Base-by-base conservation (phyloP, 2,113 vertebrate species). In the Ornithorhynchus anatinus region DNA sequence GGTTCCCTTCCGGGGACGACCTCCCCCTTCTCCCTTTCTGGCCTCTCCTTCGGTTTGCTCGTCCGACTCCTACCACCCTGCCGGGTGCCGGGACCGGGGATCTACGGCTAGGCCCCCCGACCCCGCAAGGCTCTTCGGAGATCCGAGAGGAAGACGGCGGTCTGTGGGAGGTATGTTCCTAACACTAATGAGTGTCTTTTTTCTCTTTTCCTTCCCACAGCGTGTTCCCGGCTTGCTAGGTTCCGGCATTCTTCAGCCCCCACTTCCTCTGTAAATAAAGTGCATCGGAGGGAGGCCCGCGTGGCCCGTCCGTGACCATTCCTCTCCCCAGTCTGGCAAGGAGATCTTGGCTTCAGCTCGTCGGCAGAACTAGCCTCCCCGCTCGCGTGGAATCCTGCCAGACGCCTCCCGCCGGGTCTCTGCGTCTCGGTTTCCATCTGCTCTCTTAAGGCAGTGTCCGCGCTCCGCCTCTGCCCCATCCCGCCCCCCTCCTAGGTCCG, bases 151-250 rank as follows among this genome's bases (percentile, higher is more conserved):
- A n/a, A 29, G 8, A 27, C 14, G 29, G 23, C 20, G 17, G 8
- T 19, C 39, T 69, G 20, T 20, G 39, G 9, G 20, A 36, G 2
- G 6, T 52, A 56, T 38, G 37, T 27, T 38, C 11, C 10, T 54
- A 32, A 17, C 17, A 17, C 19, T 69, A 35, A 65, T 19, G 14
- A 53, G 56, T 64, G 59, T 75, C 70, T 66, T 59, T 39, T 50
- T 88, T 60, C 85, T 32, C 62, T 84, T 71, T 69, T 57, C 39
- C 23, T 53, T 38, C 63, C 69, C 27, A 50, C 77, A 95, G 94
- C 47, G 91, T 92, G 79, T 94, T 93, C 85, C 93, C 92, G 86
- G 87, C 90, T 78, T 95, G 93, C 92, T 94, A 94, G 87, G 84
- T 68, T 85, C 88, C 60, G 85, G 33, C 63, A 12, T 85, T 74